These are phyloP conservation scores for Sebastes matsubarae DNA, from an alignment of 2,797 vertebrate species.

Conservation along the genomic window DNA sequence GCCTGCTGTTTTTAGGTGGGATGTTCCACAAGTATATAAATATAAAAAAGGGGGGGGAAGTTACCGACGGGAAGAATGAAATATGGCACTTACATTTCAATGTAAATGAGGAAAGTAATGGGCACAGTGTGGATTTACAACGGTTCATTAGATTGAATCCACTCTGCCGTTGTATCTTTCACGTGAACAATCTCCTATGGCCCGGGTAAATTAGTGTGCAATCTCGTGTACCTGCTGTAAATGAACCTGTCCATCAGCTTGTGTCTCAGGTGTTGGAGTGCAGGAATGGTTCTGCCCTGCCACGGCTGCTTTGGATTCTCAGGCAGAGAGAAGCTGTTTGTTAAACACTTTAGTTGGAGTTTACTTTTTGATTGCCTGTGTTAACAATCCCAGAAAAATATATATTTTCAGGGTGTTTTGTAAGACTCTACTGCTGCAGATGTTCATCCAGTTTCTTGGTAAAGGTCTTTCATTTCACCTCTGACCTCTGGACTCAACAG, in stretches of 20 bases:
- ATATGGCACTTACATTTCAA: constrained; percentile 76
- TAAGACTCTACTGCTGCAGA: neutral
- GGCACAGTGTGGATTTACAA: constrained; percentile 63
- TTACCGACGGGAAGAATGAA: constrained; percentile 55
- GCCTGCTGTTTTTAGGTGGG: constrained; percentile 16
- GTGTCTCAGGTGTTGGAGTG: constrained; percentile 52
- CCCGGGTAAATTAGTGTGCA: constrained; percentile 75
- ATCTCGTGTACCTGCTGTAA: constrained; percentile 67
- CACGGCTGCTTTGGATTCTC: constrained; percentile 32
- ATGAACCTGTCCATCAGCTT: constrained; percentile 81
- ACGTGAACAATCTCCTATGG: constrained; percentile 69
- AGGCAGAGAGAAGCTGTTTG: constrained; percentile 20
- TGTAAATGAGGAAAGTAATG: constrained; percentile 77
- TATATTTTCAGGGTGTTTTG: neutral
- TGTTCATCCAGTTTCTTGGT: neutral
- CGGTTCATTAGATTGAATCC: constrained; percentile 72
- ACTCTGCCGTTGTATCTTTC: constrained; percentile 65
- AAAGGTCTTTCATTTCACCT: constrained; percentile 29
- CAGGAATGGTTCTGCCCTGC: constrained; percentile 19
- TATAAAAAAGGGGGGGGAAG: neutral
- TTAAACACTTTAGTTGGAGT: constrained; percentile 38
- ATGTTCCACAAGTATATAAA: constrained; percentile 55
- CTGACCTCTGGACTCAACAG: constrained; percentile 20
- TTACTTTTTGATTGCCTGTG: constrained; percentile 39
- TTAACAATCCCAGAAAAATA: constrained; percentile 5